phyloP scores from a whole-genome alignment of 2,113 vertebrate species.

The Tricholaema leucomelas region DNA sequence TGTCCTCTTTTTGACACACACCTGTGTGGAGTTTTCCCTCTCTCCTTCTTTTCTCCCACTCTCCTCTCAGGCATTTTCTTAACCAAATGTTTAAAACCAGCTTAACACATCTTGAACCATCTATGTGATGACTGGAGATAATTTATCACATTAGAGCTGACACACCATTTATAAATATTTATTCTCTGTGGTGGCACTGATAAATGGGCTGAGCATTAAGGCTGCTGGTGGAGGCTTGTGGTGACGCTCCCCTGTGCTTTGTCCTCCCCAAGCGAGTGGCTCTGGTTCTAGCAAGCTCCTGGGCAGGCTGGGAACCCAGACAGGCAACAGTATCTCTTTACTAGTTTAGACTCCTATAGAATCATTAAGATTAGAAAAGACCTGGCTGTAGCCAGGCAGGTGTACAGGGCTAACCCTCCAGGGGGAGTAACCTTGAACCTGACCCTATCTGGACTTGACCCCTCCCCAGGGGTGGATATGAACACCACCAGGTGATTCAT shows the following conservation, averaged over 20 bases:
- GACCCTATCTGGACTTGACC: no score
- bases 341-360: neutral
- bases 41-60: neutral
- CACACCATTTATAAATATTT: constrained; percentile 71
- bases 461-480: no score
- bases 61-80: neutral
- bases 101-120: constrained; percentile 45
- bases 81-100: constrained; percentile 16
- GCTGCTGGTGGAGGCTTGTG: neutral
- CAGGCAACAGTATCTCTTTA: neutral
- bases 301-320: constrained; percentile 40
- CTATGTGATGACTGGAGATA: constrained; percentile 38
- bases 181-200: constrained; percentile 33
- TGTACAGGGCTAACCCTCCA: no score
- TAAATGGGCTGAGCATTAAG: constrained; percentile 18
- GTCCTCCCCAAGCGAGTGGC: neutral
- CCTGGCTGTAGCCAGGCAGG: no score
- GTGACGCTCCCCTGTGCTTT: neutral
- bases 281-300: constrained; percentile 20
- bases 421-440: no score
- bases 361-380: no score
- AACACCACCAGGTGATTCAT: no score
- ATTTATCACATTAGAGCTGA: constrained; percentile 61
- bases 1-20: neutral
- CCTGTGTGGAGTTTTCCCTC: neutral